These are phyloP conservation scores for Okapia johnstoni DNA, from an alignment of 2,113 vertebrate genomes.

Conservation along the genomic window DNA sequence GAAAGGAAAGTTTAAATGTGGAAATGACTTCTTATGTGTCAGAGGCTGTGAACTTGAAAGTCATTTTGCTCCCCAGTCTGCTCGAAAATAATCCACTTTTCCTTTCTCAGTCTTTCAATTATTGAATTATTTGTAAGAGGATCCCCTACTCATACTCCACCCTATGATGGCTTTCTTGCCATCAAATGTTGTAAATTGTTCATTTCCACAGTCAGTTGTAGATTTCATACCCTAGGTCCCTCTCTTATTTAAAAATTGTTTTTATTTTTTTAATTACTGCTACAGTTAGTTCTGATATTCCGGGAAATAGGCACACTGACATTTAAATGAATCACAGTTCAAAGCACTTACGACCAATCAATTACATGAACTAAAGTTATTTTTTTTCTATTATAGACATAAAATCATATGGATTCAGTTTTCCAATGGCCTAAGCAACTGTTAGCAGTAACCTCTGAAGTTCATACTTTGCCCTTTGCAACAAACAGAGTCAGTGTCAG, in stretches of 20 bases:
- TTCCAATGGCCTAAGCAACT: not conserved
- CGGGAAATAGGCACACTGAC: not conserved
- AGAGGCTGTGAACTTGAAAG: constrained; percentile 40
- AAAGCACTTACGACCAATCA: not conserved
- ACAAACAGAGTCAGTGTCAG: constrained; percentile 9
- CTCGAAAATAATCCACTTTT: constrained; percentile 44
- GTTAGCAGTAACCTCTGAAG: constrained; percentile 2
- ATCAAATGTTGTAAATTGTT: constrained; percentile 7
- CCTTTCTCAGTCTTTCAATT: constrained; percentile 23
- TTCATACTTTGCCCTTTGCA: constrained; percentile 58
- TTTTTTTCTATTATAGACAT: not conserved
- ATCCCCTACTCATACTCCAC: constrained; percentile 15
- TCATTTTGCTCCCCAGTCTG: constrained; percentile 26
- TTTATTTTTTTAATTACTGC: not conserved
- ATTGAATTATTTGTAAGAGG: not conserved
- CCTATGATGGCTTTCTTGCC: constrained; percentile 46
- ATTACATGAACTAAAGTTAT: constrained; percentile 20
- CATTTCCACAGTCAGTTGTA: constrained; percentile 65
- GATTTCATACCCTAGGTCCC: constrained; percentile 59
- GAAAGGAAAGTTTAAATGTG: not conserved
- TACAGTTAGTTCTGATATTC: not conserved
- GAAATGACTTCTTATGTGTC: constrained; percentile 42
- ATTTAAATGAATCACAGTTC: not conserved
- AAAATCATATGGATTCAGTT: constrained; percentile 23
- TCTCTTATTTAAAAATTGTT: not conserved